Conservation (phyloP, 2,113 vertebrate species). For the Pyrgilauda ruficollis region DNA sequence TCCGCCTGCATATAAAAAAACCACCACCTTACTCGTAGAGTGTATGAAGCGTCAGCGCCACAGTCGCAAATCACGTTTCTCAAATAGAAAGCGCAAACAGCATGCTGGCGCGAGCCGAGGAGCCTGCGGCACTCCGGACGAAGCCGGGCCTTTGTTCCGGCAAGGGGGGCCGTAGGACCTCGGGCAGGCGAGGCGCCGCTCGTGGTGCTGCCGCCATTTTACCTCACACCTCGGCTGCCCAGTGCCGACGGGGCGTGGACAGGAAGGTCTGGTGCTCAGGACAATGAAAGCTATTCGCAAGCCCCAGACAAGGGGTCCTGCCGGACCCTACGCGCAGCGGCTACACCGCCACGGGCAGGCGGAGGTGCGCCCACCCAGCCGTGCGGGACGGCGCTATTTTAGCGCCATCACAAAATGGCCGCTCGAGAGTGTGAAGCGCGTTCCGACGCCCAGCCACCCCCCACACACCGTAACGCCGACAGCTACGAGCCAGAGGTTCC, state of each 20-base stretch:
- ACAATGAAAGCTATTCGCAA: fast-evolving
- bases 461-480: fast-evolving
- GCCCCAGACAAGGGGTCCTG: fast-evolving
- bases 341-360: fast-evolving
- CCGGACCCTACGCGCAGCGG: fast-evolving
- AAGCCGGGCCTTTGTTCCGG: no score
- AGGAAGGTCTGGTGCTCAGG: fast-evolving
- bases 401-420: background rate
- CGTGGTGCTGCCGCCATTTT: background rate
- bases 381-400: fast-evolving
- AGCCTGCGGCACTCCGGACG: background rate
- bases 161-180: no score
- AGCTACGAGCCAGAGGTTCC: fast-evolving
- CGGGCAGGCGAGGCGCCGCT: background rate
- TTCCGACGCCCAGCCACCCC: fast-evolving
- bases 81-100: background rate
- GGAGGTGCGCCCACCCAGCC: fast-evolving
- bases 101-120: background rate
- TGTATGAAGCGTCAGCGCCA: background rate
- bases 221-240: background rate
- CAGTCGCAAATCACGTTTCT: background rate
- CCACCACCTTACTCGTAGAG: background rate
- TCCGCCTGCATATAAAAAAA: background rate
- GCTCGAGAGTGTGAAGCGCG: background rate
- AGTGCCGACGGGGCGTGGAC: fast-evolving